Base-by-base conservation (phyloP, 2,888 invertebrate genomes). In the Poecilus cupreus region DNA sequence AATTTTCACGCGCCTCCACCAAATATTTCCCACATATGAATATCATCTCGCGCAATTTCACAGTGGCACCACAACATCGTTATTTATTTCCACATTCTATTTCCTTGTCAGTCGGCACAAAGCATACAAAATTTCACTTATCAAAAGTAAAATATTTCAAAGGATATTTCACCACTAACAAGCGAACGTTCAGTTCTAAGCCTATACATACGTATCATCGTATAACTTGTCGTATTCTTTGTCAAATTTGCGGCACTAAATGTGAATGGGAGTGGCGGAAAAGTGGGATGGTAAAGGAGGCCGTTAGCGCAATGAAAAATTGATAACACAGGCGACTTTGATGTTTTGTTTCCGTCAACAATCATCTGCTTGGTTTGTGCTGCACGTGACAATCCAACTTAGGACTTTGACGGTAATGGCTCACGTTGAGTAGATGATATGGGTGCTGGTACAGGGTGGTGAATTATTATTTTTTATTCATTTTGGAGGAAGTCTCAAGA, bases 301-400 rank as follows among this genome's bases (percentile, higher is more conserved):
- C 43, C 22, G 46, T 46, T 46, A 72, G 46, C 20, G 16, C 13
- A 37, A 49, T 78, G 79, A 70, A 79, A 70, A 79, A 79, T 79
- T 79, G 79, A 79, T 79, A 79, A 68, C 37, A 18, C 57, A 77
- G 57, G n/a, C 22, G 32, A 77, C 79, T 79, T 79, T 79, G 79
- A 79, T 79, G 79, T 79, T 68, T 79, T 64, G 78, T 78, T 68
- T 78, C 78, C 43, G 78, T 76, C 57, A 43, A 22, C 60, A 77
- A 77, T 77, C 77, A 77, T 77, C 76, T 24, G 37, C 51, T 32
- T 57, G 51, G 26, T 60, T 54, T 54, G 54, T n/a, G 60, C 13
- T 60, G 26, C 32, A 60, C 60, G 60, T 60, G 5, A 13, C 1
- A 10, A 8, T 54, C 10, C 20, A 22, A 54, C 2, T n/a, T 18